Conservation (phyloP, 2,888 invertebrate genomes). For the Epistrophe grossulariae region DNA sequence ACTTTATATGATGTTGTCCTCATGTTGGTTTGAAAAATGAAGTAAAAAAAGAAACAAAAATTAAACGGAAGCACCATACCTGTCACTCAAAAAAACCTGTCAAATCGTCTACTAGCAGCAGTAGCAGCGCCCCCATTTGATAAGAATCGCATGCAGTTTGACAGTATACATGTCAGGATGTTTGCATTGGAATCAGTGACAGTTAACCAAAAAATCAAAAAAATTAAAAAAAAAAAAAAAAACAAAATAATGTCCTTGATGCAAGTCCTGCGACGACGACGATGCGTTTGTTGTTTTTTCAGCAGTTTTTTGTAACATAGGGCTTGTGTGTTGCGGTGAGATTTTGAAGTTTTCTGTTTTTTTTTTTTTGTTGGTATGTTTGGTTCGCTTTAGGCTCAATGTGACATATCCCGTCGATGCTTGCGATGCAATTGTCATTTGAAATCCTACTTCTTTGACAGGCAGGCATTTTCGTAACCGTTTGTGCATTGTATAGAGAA, state of each 20-base stretch:
- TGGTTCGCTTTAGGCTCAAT: slow-evolving; percentile 66
- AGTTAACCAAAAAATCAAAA: slow-evolving; percentile 41
- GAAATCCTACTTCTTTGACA: slow-evolving; percentile 71
- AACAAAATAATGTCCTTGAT: slow-evolving; percentile 51
- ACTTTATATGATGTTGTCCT: background rate
- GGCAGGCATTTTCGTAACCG: slow-evolving; percentile 44
- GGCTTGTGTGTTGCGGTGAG: slow-evolving; percentile 63
- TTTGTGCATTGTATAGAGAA: background rate
- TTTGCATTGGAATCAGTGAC: slow-evolving; percentile 61
- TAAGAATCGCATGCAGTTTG: slow-evolving; percentile 72
- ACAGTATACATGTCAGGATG: slow-evolving; percentile 68
- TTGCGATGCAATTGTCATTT: slow-evolving; percentile 75
- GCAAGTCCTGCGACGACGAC: slow-evolving; percentile 26
- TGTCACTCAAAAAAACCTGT: slow-evolving; percentile 68
- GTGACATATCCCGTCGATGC: slow-evolving; percentile 71
- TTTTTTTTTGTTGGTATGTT: slow-evolving; percentile 13
- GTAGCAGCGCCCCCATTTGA: slow-evolving; percentile 20
- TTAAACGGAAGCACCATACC: slow-evolving; percentile 40
- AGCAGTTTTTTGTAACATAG: slow-evolving; percentile 46
- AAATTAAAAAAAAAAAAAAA: slow-evolving; percentile 27
- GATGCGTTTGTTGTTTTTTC: slow-evolving; percentile 58
- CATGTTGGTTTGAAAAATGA: background rate
- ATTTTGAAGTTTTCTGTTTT: slow-evolving; percentile 40
- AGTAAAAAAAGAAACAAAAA: slow-evolving; percentile 19
- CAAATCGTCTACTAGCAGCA: slow-evolving; percentile 50